Percentiles rank a stretch among this genome's conserved stretches.
phyloP scores from a whole-genome alignment of 2,888 invertebrate genomes.

The Leptinotarsa juncta region DNA sequence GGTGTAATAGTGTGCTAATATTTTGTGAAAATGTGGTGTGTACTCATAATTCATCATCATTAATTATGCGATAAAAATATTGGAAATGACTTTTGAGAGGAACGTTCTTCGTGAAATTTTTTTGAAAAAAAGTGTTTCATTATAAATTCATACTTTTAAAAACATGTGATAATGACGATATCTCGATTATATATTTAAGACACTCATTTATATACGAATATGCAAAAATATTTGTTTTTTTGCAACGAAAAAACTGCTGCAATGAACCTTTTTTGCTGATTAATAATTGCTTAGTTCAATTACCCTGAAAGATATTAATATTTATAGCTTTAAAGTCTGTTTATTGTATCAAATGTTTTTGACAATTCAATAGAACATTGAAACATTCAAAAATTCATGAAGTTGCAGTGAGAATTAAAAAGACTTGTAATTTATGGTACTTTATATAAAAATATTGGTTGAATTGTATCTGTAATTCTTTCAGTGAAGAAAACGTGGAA shows the following conservation, averaged over 20 bases:
- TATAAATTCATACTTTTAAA: constrained; percentile 42
- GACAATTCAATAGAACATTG: constrained; percentile 20
- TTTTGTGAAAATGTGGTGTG: constrained; percentile 24
- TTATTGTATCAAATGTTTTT: background rate
- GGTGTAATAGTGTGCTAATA: constrained; percentile 3
- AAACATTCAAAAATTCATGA: background rate
- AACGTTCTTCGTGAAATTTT: constrained; percentile 45
- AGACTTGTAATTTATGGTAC: background rate
- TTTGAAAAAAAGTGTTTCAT: constrained; percentile 52
- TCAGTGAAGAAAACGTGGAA: background rate
- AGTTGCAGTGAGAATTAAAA: background rate
- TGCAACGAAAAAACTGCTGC: constrained; percentile 62
- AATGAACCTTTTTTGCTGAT: constrained; percentile 57
- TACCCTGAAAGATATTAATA: constrained; percentile 37
- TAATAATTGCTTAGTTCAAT: constrained; percentile 45
- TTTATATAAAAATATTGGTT: no score
- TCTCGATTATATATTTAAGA: constrained; percentile 56
- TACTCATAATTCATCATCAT: constrained; percentile 36
- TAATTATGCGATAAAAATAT: constrained; percentile 43
- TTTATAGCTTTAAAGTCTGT: constrained; percentile 43
- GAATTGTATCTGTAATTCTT: background rate
- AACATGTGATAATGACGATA: constrained; percentile 56
- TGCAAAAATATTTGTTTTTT: constrained; percentile 60
- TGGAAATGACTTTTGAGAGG: constrained; percentile 26
- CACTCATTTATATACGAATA: constrained; percentile 52